phyloP scores from a whole-genome alignment of 2,888 invertebrate genomes.

The Trachelus tabidus region DNA sequence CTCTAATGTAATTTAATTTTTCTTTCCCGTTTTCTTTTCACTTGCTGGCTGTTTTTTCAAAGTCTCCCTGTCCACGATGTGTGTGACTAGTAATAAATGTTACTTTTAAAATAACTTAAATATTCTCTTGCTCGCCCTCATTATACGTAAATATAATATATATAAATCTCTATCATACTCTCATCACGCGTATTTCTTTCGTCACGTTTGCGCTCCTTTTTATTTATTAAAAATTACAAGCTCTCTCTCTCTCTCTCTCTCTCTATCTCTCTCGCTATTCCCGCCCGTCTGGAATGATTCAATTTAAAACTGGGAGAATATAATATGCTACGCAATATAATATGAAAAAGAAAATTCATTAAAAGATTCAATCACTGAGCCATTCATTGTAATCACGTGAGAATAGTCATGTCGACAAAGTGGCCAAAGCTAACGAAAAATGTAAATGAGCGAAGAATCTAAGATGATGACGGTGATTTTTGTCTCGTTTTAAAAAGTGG shows the following conservation, averaged over 20 bases:
- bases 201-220: neutral
- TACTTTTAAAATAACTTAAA: conserved; percentile 57
- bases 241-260: conserved; percentile 29
- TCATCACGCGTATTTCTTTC: conserved; percentile 15
- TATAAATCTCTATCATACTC: conserved; percentile 37
- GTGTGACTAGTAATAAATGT: conserved; percentile 61
- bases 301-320: conserved; percentile 39
- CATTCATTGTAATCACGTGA: neutral
- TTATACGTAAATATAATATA: conserved; percentile 32
- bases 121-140: conserved; percentile 37
- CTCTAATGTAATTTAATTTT: neutral
- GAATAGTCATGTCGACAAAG: neutral
- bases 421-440: neutral
- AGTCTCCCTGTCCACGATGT: conserved; percentile 44
- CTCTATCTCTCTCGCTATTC: conserved; percentile 27
- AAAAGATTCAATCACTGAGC: neutral
- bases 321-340: neutral
- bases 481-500: neutral
- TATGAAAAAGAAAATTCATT: neutral
- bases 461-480: neutral
- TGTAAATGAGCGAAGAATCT: neutral
- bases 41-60: conserved; percentile 22
- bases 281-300: conserved; percentile 50
- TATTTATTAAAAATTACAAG: neutral
- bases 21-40: neutral